Conservation (phyloP, 2,888 invertebrate genomes). For the Lissonota sp. region DNA sequence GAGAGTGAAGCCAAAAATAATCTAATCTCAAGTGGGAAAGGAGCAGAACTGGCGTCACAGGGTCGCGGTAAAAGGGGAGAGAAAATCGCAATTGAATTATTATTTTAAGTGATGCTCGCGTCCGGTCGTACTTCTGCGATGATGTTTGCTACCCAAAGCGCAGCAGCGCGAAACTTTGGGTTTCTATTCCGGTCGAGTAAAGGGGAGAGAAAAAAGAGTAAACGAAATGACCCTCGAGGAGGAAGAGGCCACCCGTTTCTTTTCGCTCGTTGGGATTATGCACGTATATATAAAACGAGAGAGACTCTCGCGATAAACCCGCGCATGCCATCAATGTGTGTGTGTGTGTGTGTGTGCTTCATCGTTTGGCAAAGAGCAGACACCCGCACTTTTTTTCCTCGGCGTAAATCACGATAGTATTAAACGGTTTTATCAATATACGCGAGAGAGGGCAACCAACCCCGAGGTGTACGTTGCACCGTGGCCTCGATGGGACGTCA, state of each 20-base stretch:
- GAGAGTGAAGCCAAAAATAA: slow-evolving; percentile 73
- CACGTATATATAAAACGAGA: slow-evolving; percentile 26
- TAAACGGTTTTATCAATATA: slow-evolving; percentile 65
- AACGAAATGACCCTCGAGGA: slow-evolving; percentile 55
- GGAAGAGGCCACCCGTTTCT: slow-evolving; percentile 44
- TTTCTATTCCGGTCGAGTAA: slow-evolving; percentile 60
- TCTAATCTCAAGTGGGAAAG: slow-evolving; percentile 64
- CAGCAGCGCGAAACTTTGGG: slow-evolving; percentile 43
- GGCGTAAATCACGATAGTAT: slow-evolving; percentile 75
- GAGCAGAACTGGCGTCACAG: no score
- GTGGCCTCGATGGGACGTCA: slow-evolving; percentile 62
- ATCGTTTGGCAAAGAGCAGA: slow-evolving; percentile 40
- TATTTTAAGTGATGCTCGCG: slow-evolving; percentile 75
- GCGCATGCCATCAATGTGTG: not conserved
- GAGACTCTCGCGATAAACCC: slow-evolving; percentile 37
- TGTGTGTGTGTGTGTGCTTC: slow-evolving; percentile 38
- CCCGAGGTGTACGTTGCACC: slow-evolving; percentile 64
- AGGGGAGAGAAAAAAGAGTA: slow-evolving; percentile 59
- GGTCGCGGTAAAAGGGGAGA: slow-evolving; percentile 14
- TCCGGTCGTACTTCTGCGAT: slow-evolving; percentile 61
- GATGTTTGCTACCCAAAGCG: slow-evolving; percentile 38
- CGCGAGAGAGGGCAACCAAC: slow-evolving; percentile 46
- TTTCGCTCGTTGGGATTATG: slow-evolving; percentile 36
- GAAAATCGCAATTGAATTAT: slow-evolving; percentile 74
- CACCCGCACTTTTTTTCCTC: slow-evolving; percentile 43